These are phyloP conservation scores for Cotesia congregata DNA, from an alignment of 2,888 invertebrate genomes.

Conservation along the genomic window DNA sequence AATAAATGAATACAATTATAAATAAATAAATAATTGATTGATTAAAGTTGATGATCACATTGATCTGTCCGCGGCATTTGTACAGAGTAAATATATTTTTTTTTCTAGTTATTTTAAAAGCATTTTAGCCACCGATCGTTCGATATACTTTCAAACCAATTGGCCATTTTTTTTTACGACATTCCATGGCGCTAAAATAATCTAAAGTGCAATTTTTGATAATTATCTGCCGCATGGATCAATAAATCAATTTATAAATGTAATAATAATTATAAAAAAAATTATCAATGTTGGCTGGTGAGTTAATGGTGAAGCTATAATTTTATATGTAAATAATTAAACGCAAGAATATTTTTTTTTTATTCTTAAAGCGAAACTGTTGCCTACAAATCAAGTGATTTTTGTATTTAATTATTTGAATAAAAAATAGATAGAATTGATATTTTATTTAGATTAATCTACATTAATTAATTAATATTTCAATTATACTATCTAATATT, in stretches of 20 bases:
- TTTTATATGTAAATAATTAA: conserved; percentile 5
- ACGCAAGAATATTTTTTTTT: not conserved
- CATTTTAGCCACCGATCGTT: not conserved
- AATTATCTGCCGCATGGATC: not conserved
- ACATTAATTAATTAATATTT: not conserved
- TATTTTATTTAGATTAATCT: not conserved
- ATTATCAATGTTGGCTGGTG: conserved; percentile 10
- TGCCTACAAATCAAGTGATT: conserved; percentile 16
- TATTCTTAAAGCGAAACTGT: conserved; percentile 10
- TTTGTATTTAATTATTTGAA: conserved; percentile 4
- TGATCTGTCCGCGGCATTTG: conserved; percentile 12
- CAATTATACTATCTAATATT: not conserved
- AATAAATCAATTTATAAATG: not conserved
- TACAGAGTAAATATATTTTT: not conserved
- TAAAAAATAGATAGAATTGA: not conserved
- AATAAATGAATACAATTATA: not conserved
- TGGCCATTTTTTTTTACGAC: not conserved
- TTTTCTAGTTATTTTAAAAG: not conserved
- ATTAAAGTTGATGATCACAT: conserved; percentile 7
- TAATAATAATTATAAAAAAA: not conserved
- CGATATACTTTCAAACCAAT: not conserved
- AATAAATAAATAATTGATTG: not conserved
- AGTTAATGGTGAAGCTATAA: not conserved
- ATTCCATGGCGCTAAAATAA: not conserved
- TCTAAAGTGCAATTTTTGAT: not conserved